A percentile compares a stretch with the other conserved stretches of the same genome.
These are phyloP conservation scores for Polyommatus icarus DNA, from an alignment of 2,888 invertebrate species.

Conservation along the genomic window DNA sequence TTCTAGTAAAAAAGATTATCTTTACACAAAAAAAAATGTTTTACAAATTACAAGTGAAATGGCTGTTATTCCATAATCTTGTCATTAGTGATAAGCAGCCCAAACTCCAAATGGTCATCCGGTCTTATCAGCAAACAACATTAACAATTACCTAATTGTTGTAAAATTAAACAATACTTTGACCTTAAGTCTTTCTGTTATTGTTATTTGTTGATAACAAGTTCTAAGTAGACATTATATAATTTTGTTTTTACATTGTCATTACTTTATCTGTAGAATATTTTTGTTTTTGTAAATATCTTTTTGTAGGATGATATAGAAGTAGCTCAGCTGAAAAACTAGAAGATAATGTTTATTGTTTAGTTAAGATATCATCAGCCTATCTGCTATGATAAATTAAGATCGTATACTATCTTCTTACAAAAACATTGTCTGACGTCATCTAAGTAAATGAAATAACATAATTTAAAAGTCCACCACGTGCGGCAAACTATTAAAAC, in stretches of 20 bases:
- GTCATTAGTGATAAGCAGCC: conserved; percentile 18
- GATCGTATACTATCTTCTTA: not conserved
- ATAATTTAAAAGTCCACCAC: not conserved
- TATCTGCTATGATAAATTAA: not conserved
- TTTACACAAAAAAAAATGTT: not conserved
- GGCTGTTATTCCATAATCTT: not conserved
- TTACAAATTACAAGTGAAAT: not conserved
- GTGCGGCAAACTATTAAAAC: not conserved
- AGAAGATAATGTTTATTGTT: not conserved
- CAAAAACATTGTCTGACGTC: not conserved
- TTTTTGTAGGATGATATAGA: not conserved
- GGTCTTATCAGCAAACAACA: conserved; percentile 26
- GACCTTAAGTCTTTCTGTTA: conserved; percentile 46
- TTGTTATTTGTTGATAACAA: conserved; percentile 38
- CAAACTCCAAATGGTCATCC: conserved; percentile 13
- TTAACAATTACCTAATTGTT: conserved; percentile 43
- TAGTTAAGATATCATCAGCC: not conserved
- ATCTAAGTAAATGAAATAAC: not conserved
- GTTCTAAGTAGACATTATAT: conserved; percentile 6
- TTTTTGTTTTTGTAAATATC: not conserved
- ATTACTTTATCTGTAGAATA: not conserved
- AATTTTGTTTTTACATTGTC: conserved; percentile 14
- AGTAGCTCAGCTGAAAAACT: not conserved
- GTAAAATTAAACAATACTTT: conserved; percentile 50
- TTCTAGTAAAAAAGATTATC: not conserved